These are phyloP conservation scores for Adelphocoris suturalis DNA, from an alignment of 2,888 invertebrate species.

Conservation along the genomic window DNA sequence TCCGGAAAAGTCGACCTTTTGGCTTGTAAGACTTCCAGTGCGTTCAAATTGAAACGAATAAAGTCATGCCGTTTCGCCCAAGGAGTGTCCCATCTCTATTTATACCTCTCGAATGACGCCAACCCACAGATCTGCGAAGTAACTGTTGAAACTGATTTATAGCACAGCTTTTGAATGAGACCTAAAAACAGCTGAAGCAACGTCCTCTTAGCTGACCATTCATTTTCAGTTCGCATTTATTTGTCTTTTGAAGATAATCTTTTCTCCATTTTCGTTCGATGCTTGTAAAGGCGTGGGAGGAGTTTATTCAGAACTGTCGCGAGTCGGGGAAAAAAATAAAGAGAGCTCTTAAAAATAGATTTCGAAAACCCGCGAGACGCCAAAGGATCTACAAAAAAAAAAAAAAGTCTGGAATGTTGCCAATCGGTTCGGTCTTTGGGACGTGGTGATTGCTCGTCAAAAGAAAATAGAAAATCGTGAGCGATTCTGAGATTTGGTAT, in stretches of 20 bases:
- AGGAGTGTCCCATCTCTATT: not conserved
- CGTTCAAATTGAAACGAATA: not conserved
- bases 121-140: conserved; percentile 16
- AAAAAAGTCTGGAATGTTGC: conserved; percentile 23
- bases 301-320: conserved; percentile 40
- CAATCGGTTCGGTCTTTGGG: conserved; percentile 1
- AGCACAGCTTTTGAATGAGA: not conserved
- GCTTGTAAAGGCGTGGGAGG: not conserved
- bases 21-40: not conserved
- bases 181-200: conserved; percentile 21
- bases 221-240: conserved; percentile 14
- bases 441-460: conserved; percentile 5
- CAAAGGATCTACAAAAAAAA: not conserved
- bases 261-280: not conserved
- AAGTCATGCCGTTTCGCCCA: not conserved
- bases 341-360: not conserved
- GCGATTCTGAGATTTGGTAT: too few relatives aligned
- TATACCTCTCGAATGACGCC: not conserved
- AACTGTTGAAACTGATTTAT: not conserved
- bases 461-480: not conserved
- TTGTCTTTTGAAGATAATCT: not conserved
- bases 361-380: not conserved
- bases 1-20: too few relatives aligned
- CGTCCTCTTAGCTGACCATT: conserved; percentile 12
- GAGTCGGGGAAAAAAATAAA: not conserved